These are phyloP conservation scores for Columba livia DNA, from an alignment of 2,113 vertebrate species.

Conservation along the genomic window DNA sequence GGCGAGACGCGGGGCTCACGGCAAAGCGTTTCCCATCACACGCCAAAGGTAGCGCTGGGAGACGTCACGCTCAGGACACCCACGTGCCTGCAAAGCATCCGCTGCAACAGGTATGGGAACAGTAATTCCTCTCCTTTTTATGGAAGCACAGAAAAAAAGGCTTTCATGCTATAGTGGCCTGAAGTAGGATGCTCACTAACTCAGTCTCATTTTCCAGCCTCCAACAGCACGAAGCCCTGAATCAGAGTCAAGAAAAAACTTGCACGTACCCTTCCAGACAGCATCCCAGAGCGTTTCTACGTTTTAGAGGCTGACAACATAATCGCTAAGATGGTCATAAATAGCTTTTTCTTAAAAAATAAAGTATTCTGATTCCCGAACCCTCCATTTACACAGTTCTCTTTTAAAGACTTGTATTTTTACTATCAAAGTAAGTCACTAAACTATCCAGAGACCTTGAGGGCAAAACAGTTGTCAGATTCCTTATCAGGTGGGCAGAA, in stretches of 20 bases:
- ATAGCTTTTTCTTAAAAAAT: neutral
- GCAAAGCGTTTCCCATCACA: conserved; percentile 30
- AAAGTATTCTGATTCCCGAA: neutral
- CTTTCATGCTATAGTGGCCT: neutral
- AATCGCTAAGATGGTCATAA: conserved; percentile 34
- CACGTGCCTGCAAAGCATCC: neutral
- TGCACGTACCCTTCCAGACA: neutral
- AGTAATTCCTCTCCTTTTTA: conserved; percentile 35
- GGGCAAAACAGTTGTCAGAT: conserved; percentile 35
- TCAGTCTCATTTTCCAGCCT: neutral
- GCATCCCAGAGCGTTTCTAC: conserved; percentile 19
- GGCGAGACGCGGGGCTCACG: conserved; percentile 1
- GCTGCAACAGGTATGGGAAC: conserved; percentile 28
- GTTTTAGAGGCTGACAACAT: conserved; percentile 49
- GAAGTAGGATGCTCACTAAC: neutral
- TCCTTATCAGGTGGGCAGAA: neutral
- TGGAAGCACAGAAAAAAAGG: neutral
- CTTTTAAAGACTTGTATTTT: neutral
- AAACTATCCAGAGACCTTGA: neutral
- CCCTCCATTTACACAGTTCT: neutral
- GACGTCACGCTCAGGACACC: neutral
- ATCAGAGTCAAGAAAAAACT: conserved; percentile 1
- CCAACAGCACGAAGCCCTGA: neutral
- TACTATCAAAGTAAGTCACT: conserved; percentile 29
- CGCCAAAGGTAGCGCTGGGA: neutral